Conservation (phyloP, 1,140 invertebrate species). For the Ceratitis capitata region DNA sequence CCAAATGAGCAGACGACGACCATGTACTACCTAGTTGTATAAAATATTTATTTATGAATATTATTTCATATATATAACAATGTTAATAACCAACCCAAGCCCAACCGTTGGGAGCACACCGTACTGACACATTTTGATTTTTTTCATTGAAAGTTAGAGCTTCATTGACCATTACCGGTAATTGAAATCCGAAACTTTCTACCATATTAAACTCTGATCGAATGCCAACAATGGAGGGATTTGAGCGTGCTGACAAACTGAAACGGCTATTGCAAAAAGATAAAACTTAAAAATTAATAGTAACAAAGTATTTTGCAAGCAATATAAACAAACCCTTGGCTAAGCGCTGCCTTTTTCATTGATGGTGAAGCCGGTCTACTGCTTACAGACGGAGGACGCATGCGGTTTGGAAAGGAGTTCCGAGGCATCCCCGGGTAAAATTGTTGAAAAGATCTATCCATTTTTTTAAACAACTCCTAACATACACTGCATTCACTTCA, state of each 20-base stretch:
- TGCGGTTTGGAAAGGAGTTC: constrained; percentile 52
- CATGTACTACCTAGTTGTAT: constrained; percentile 84
- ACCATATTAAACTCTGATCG: constrained; percentile 75
- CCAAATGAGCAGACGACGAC: constrained; percentile 87
- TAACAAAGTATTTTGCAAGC: not conserved
- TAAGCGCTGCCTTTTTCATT: not conserved
- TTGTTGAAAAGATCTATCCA: constrained; percentile 41
- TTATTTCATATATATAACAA: not conserved
- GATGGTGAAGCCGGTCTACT: not conserved
- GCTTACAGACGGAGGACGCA: constrained; percentile 43
- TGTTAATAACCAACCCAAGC: constrained; percentile 70
- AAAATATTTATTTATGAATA: not conserved
- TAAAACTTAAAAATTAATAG: not conserved
- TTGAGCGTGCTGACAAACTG: constrained; percentile 69
- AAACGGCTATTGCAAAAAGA: constrained; percentile 1
- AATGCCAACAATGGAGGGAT: constrained; percentile 76
- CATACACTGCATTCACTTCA: not conserved
- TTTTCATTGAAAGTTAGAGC: constrained; percentile 81
- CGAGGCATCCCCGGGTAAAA: constrained; percentile 44
- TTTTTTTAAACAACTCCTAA: not conserved
- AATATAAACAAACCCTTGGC: not conserved
- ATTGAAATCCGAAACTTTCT: constrained; percentile 79
- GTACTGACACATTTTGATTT: constrained; percentile 71
- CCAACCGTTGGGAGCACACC: constrained; percentile 75
- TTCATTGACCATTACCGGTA: constrained; percentile 89